These are phyloP conservation scores for Cancer borealis DNA, from an alignment of 2,888 invertebrate species.

Conservation along the genomic window DNA sequence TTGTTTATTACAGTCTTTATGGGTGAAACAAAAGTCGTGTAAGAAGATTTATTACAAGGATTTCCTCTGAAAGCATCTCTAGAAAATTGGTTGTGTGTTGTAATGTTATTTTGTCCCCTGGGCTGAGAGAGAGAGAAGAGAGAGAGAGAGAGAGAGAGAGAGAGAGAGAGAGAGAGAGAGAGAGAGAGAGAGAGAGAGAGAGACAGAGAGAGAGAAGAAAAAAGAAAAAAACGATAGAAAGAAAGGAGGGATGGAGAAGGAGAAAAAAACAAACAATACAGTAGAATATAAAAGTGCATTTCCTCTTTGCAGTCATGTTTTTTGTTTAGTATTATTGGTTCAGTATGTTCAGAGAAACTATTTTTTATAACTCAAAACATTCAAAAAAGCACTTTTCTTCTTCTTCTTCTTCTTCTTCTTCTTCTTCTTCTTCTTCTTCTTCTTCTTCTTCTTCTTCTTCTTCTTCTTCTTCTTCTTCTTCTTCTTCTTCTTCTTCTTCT, in stretches of 20 bases:
- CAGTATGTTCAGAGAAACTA: neutral
- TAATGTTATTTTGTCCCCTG: neutral
- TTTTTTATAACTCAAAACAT: neutral
- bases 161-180: neutral
- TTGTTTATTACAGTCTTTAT: conserved; percentile 3
- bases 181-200: neutral
- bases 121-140: neutral
- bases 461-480: conserved; percentile 17
- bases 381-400: neutral
- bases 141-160: conserved; percentile 7
- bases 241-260: neutral
- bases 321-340: neutral
- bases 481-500: conserved; percentile 10
- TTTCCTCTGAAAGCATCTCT: neutral
- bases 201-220: conserved; percentile 7
- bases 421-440: conserved; percentile 1
- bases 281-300: neutral
- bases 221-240: neutral
- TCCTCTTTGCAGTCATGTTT: neutral
- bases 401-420: neutral
- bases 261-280: neutral
- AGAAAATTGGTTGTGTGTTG: neutral
- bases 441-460: neutral
- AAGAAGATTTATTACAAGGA: neutral
- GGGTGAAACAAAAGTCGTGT: neutral